Evolutionary conservation across 2,797 vertebrate genomes (phyloP), one percentile per base, ranked within the genome.

Genomic region (Thunnus albacares): DNA sequence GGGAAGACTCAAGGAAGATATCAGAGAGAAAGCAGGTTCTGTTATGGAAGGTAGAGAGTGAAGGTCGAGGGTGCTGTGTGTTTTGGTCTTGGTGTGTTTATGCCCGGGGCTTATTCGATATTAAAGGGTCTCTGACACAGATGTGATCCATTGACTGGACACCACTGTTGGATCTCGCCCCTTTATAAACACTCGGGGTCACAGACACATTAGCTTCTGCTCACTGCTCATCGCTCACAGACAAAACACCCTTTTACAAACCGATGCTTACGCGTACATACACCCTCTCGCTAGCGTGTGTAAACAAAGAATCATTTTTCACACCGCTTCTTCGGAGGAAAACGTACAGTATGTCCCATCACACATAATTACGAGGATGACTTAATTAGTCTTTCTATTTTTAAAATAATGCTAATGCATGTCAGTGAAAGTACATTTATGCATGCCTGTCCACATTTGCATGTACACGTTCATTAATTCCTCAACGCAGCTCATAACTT

Each of bases 381-480:
- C 68, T 62, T 78, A 62, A 73, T 80, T 66, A 74, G 61, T 26
- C 2, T 20, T 15, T 22, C 52, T 83, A 47, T 79, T 82, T 77
- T 81, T 79, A 56, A 82, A 81, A 51, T 26, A 20, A 73, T 17
- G 13, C 69, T 22, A 67, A 80, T 71, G 57, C 47, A 68, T 67
- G 55, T 52, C 20, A 75, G 45, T 24, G 33, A 63, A 81, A 67
- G 68, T 75, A 35, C 60, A 64, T 71, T 63, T 75, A 30, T 81
- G 55, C 18, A 5, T 49, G 43, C 49, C 26, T 67, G 52, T 68
- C 20, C 53, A 66, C 75, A 78, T 90, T 75, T 79, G 49, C 82
- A 82, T 86, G 64, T 55, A n/a, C 65, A 59, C 64, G 49, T 71
- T 89, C 77, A 85, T 92, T 87, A 89, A 75, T 63, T 83, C 51